Evolutionary conservation across 2,888 invertebrate species (phyloP).

Genomic region (Dysmachus trigonus): DNA sequence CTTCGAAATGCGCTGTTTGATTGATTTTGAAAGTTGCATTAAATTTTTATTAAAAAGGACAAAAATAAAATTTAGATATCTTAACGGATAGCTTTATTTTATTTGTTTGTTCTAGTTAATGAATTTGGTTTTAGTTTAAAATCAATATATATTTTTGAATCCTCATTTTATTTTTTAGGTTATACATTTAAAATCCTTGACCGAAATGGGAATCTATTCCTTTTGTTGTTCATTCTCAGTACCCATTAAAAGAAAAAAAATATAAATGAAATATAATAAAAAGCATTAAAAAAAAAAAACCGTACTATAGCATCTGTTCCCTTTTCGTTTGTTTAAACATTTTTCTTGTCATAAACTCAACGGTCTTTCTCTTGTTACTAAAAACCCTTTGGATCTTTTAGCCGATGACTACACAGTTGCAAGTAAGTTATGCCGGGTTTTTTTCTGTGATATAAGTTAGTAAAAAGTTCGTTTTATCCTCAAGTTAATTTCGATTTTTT

Average conservation of each 20-base stretch:
- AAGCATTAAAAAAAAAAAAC: not conserved
- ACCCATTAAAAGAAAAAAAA: not conserved
- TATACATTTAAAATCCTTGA: not conserved
- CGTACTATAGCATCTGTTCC: not conserved
- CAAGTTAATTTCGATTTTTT: conserved; percentile 45
- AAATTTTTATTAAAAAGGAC: no score
- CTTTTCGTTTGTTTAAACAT: conserved; percentile 5
- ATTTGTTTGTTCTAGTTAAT: no score
- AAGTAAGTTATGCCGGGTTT: conserved; percentile 68
- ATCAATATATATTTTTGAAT: not conserved
- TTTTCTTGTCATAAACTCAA: conserved; percentile 9
- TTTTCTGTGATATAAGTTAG: conserved; percentile 52
- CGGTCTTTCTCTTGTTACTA: conserved; percentile 27
- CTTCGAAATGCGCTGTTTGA: no score
- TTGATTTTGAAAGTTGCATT: no score
- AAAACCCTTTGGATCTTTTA: conserved; percentile 52
- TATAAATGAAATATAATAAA: not conserved
- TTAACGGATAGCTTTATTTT: no score
- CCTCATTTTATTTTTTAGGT: not conserved
- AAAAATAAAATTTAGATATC: no score
- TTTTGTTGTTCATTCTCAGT: not conserved
- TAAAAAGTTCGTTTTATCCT: conserved; percentile 47
- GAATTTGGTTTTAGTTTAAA: no score
- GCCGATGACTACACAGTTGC: conserved; percentile 72
- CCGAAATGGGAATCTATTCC: not conserved